Evolutionary conservation across 1,140 invertebrate species (phyloP), one percentile per base, ranked within the genome.

Genomic region (Solen grandis): DNA sequence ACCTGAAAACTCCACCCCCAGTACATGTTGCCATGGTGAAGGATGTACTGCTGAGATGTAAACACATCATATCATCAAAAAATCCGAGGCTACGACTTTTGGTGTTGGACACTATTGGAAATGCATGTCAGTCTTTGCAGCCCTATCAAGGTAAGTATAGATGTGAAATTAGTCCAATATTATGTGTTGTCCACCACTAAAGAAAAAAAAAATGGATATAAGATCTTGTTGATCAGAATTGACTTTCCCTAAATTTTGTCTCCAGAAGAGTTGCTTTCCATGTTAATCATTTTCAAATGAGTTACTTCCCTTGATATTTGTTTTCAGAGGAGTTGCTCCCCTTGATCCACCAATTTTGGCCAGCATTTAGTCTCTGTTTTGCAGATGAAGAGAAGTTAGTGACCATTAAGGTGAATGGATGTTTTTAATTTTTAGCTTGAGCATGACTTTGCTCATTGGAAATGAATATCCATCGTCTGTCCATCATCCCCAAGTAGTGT

Each of bases 261-360:
- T n/a, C n/a, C n/a, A n/a, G n/a, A n/a, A n/a, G n/a, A n/a, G n/a
- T n/a, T n/a, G n/a, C n/a, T n/a, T n/a, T n/a, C n/a, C n/a, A n/a
- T n/a, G n/a, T n/a, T n/a, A n/a, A n/a, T n/a, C n/a, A n/a, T n/a
- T n/a, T n/a, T n/a, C n/a, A n/a, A n/a, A n/a, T n/a, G n/a, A n/a
- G n/a, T n/a, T n/a, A n/a, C n/a, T n/a, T n/a, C n/a, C n/a, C n/a
- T n/a, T n/a, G n/a, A n/a, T 50, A 52, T 78, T 74, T 66, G 5
- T 81, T 77, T 86, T 22, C 81, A 91, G 89, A 89, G 81, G 86
- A 87, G 62, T 76, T 91, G 29, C 81, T 91, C 14, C 90, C 90
- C 13, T 46, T 89, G 57, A 78, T 90, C 8, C 90, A 91, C 78
- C 79, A 88, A 65, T 25, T 90, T 33, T 91, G 90, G 90, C 41